Base-by-base conservation (phyloP, 2,113 vertebrate species). In the Coracopsis vasa region DNA sequence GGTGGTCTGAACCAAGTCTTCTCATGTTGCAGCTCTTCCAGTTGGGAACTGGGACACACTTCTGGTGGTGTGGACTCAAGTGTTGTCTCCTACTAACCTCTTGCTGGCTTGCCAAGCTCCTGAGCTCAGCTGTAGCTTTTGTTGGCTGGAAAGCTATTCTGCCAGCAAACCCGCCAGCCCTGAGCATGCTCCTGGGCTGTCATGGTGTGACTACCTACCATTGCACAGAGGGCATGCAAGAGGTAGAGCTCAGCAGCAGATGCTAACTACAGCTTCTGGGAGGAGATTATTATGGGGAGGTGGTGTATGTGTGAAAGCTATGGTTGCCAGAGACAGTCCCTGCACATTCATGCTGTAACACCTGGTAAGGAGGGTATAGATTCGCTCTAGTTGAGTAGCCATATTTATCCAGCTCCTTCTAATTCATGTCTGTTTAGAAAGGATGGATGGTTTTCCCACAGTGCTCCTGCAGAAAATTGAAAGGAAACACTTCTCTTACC, bases 201-300 rank as follows among this genome's bases (percentile, higher is more conserved):
- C 16, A 0, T 3, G 10, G 13, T 50, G 53, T 56, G 56, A 39
- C 19, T 44, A 39, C 16, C 20, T 65, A 13, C 18, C 6, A 13
- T 24, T 3, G 1, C 39, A 51, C 19, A 44, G n/a, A 48, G 13
- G 31, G 13, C 33, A 62, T 0, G 0, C 0, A 16, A 65, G 20
- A 4, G 41, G 9, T 39, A n/a, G 7, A 60, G 62, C 41, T 77
- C 58, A 42, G 4, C 29, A 13, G 13, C 9, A 25, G 7, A 35
- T 77, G 11, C 13, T 54, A 58, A 25, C 64, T 94, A 29, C 31
- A 66, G 67, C 16, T 11, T 61, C 11, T 69, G 45, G 14, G 35
- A 64, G 19, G 33, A 27, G 29, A 44, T 47, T 45, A 13, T 1
- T 3, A 8, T 2, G 39, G 6, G 5, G 0, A 9, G 18, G 9